These are phyloP conservation scores for Myocastor coypus DNA, from an alignment of 2,113 vertebrate genomes.

Conservation along the genomic window DNA sequence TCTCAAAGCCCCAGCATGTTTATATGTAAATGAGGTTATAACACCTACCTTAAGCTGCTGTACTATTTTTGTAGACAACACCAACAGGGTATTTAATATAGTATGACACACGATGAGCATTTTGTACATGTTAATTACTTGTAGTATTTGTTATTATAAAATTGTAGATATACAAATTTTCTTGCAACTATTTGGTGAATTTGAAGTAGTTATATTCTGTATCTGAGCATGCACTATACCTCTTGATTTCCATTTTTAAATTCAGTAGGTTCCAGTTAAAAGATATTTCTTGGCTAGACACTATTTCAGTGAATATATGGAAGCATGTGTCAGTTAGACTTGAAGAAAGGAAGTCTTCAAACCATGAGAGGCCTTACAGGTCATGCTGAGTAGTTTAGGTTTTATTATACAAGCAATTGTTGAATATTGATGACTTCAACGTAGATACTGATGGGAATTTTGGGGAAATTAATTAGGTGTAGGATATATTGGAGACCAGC, in stretches of 20 bases:
- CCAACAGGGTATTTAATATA: background rate
- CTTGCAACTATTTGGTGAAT: background rate
- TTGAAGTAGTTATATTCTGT: background rate
- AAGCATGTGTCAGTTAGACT: background rate
- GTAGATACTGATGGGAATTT: background rate
- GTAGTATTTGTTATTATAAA: constrained; percentile 30
- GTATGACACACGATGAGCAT: background rate
- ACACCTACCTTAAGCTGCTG: background rate
- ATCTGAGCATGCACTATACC: background rate
- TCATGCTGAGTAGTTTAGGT: constrained; percentile 22
- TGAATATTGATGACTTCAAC: background rate
- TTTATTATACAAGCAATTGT: background rate
- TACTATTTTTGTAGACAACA: constrained; percentile 9
- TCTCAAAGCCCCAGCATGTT: background rate
- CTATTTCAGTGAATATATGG: background rate
- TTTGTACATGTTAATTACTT: constrained; percentile 22
- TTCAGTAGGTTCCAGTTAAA: background rate
- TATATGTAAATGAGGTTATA: background rate
- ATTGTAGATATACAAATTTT: background rate
- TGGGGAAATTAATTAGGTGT: constrained; percentile 34
- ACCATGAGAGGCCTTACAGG: background rate
- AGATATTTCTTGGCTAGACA: background rate
- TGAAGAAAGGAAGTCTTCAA: background rate
- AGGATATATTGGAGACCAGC: background rate
- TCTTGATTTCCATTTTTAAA: background rate